Evolutionary conservation across 2,797 vertebrate genomes (phyloP).

Genomic region (Carduelis carduelis): DNA sequence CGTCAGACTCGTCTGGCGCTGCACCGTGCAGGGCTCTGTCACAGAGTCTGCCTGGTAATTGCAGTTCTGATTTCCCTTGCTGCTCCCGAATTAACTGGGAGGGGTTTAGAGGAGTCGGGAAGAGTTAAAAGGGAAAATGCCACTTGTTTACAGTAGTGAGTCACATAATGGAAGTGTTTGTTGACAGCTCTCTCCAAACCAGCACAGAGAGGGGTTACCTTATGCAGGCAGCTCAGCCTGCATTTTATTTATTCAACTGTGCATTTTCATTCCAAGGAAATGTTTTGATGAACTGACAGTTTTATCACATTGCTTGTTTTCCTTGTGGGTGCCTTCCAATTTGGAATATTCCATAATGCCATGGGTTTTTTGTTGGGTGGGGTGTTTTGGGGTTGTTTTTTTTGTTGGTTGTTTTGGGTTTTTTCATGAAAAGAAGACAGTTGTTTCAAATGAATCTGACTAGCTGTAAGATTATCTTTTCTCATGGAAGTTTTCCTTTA

Average conservation of each 20-base stretch:
- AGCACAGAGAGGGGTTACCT: not conserved
- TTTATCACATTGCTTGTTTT: not conserved
- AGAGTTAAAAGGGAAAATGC: slow-evolving; percentile 62
- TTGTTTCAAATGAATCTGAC: not conserved
- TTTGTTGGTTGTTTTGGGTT: not conserved
- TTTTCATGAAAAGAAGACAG: not conserved
- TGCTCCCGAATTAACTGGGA: slow-evolving; percentile 58
- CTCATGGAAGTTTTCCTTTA: not conserved
- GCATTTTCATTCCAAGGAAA: not conserved
- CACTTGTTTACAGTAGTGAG: slow-evolving; percentile 43
- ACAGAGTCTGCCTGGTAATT: slow-evolving; percentile 33
- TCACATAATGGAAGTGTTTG: not conserved
- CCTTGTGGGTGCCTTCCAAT: not conserved
- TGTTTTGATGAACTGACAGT: not conserved
- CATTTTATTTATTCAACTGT: not conserved
- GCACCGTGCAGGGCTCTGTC: not conserved
- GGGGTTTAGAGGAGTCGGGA: slow-evolving; percentile 20
- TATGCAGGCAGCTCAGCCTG: not conserved
- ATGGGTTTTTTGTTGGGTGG: not conserved
- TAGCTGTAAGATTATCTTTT: not conserved
- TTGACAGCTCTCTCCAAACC: not conserved
- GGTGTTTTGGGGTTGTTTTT: fast-evolving
- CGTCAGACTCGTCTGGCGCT: slow-evolving; percentile 22
- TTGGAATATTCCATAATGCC: not conserved
- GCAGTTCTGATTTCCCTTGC: slow-evolving; percentile 39